These are phyloP conservation scores for Cairina moschata DNA, from an alignment of 2,113 vertebrate species.

Conservation along the genomic window DNA sequence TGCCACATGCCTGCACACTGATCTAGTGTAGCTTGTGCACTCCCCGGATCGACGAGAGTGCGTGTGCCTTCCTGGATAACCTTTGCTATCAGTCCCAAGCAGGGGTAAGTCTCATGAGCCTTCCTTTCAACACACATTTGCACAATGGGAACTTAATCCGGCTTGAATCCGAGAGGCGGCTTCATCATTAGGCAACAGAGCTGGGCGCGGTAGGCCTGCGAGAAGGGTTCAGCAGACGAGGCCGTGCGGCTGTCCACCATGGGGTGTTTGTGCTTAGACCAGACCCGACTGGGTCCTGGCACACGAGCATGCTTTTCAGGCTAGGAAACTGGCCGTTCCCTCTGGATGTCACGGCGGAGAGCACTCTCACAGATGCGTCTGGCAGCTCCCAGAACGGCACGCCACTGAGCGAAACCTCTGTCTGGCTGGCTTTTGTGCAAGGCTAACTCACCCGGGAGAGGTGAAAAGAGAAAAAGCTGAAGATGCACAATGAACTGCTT, in stretches of 20 bases:
- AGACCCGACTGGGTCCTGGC: not conserved
- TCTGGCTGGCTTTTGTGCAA: not conserved
- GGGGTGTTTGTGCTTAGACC: not conserved
- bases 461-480: not conserved
- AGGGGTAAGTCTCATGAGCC: not conserved
- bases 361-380: not conserved
- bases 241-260: not conserved
- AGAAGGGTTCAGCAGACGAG: not conserved
- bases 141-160: not conserved
- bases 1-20: not conserved
- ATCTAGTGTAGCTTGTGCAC: not conserved
- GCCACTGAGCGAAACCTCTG: rapidly evolving
- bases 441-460: not conserved
- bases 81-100: not conserved
- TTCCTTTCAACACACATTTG: constrained; percentile 19
- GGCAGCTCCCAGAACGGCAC: not conserved
- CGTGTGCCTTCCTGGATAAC: not conserved
- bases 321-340: not conserved
- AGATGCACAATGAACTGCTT: not conserved
- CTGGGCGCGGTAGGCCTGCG: not conserved
- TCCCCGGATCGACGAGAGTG: not conserved
- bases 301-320: not conserved
- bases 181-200: not conserved
- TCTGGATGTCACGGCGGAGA: not conserved
- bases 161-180: not conserved